A percentile compares a stretch with the other conserved stretches of the same genome.
phyloP scores from a whole-genome alignment of 2,888 invertebrate genomes.

The Hydriomena furcata region DNA sequence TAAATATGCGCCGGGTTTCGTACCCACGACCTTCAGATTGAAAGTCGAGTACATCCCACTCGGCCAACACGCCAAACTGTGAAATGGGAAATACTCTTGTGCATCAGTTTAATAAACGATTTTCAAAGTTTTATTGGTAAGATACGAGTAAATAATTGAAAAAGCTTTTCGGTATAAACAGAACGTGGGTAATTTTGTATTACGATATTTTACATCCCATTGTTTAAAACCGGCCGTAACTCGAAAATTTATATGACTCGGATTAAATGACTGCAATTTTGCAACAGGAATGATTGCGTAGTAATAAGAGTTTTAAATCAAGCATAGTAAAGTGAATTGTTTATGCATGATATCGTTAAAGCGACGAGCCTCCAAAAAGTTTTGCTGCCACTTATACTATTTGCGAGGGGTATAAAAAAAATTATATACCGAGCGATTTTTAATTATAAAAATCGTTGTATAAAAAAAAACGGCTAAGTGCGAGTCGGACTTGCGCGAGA shows the following conservation, averaged over 20 bases:
- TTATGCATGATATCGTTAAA: constrained; percentile 59
- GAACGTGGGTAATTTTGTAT: constrained; percentile 33
- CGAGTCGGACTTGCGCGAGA: too few species aligned
- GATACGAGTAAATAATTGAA: constrained; percentile 11
- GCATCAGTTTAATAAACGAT: neutral
- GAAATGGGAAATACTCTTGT: neutral
- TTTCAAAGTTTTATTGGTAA: neutral
- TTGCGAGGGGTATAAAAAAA: constrained; percentile 3
- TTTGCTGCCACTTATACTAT: constrained; percentile 10
- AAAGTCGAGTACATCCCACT: too few species aligned
- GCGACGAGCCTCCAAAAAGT: constrained; percentile 26
- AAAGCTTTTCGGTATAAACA: constrained; percentile 15
- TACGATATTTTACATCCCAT: constrained; percentile 45
- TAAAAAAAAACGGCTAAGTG: constrained; percentile 9
- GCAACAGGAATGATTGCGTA: constrained; percentile 51
- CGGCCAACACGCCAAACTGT: too few species aligned
- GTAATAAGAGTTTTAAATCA: constrained; percentile 56
- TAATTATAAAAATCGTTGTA: constrained; percentile 33
- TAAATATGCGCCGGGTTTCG: too few species aligned
- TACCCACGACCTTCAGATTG: too few species aligned
- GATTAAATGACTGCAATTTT: constrained; percentile 53
- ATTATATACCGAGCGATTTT: constrained; percentile 2
- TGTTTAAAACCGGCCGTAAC: constrained; percentile 50
- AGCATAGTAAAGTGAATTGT: constrained; percentile 53
- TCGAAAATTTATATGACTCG: constrained; percentile 46